Conservation (phyloP, 2,797 vertebrate species). For the Channallabes apus region DNA sequence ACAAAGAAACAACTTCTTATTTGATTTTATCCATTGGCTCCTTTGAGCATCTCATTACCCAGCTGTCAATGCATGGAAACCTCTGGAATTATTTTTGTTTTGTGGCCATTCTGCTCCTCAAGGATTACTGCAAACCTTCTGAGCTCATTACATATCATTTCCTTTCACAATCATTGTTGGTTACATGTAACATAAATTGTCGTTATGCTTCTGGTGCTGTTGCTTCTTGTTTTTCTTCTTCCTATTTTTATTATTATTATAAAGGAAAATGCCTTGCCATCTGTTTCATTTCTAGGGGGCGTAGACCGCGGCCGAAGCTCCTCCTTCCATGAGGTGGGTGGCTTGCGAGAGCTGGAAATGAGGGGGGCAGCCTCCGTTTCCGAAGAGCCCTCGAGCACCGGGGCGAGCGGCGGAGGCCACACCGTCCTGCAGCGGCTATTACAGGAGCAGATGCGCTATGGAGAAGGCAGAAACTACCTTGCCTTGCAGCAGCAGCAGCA, state of each 20-base stretch:
- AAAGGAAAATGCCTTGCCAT: neutral
- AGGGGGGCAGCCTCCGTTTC: conserved; percentile 80
- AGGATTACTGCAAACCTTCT: conserved; percentile 40
- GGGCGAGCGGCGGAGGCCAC: conserved; percentile 70
- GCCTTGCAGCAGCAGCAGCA: conserved; percentile 84
- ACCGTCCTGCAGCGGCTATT: conserved; percentile 95
- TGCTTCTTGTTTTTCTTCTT: conserved; percentile 14
- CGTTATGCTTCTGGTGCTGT: neutral
- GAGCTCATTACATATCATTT: conserved; percentile 28
- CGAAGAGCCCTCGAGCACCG: conserved; percentile 83
- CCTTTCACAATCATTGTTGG: conserved; percentile 33
- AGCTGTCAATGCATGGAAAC: conserved; percentile 49
- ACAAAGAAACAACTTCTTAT: neutral
- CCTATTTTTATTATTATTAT: too few relatives aligned
- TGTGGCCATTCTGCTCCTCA: conserved; percentile 27
- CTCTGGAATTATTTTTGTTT: conserved; percentile 29
- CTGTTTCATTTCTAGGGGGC: conserved; percentile 59
- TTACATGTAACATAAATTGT: conserved; percentile 24
- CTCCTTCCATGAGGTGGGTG: conserved; percentile 76
- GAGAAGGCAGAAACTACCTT: conserved; percentile 89
- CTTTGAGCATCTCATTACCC: conserved; percentile 28
- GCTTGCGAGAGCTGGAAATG: conserved; percentile 82
- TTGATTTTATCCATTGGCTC: conserved; percentile 22
- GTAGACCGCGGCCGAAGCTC: conserved; percentile 71
- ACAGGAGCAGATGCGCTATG: conserved; percentile 96